Percentiles rank a stretch among this genome's conserved stretches.
Conservation (phyloP, 2,113 vertebrate species). For the Himantopus leucocephalus region DNA sequence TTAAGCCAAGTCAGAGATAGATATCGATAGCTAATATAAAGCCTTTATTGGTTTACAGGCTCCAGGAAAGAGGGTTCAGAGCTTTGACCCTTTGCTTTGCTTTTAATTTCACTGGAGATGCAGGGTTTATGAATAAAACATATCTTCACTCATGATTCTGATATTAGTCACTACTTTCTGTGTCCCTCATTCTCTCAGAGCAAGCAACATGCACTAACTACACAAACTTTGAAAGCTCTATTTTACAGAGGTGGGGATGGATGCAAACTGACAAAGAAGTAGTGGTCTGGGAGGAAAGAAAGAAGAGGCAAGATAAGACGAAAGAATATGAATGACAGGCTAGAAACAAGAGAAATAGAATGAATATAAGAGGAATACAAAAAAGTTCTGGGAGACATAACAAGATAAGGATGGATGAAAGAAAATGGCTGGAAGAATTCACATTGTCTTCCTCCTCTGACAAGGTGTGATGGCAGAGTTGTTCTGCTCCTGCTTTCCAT, state of each 20-base stretch:
- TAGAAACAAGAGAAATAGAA: background rate
- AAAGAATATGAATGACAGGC: too few relatives aligned
- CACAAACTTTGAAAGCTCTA: conserved; percentile 35
- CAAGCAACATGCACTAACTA: conserved; percentile 45
- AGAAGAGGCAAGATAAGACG: too few relatives aligned
- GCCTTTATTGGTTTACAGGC: conserved; percentile 86
- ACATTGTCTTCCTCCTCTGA: background rate
- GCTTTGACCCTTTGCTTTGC: conserved; percentile 82
- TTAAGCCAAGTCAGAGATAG: conserved; percentile 87
- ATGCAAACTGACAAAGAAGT: background rate
- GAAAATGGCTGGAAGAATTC: background rate
- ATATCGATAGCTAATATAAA: conserved; percentile 89
- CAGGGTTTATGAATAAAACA: conserved; percentile 85
- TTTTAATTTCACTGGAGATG: conserved; percentile 86
- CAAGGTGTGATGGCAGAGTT: background rate
- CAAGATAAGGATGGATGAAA: background rate
- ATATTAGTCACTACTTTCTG: conserved; percentile 78
- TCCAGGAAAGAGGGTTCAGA: conserved; percentile 81
- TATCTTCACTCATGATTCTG: conserved; percentile 75
- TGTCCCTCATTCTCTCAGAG: conserved; percentile 65
- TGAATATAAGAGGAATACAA: background rate
- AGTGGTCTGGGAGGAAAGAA: too few relatives aligned
- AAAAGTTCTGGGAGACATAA: background rate
- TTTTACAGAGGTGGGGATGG: background rate
- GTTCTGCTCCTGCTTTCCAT: background rate